phyloP scores from a whole-genome alignment of 2,797 vertebrate genomes.

The Danio tinwini region DNA sequence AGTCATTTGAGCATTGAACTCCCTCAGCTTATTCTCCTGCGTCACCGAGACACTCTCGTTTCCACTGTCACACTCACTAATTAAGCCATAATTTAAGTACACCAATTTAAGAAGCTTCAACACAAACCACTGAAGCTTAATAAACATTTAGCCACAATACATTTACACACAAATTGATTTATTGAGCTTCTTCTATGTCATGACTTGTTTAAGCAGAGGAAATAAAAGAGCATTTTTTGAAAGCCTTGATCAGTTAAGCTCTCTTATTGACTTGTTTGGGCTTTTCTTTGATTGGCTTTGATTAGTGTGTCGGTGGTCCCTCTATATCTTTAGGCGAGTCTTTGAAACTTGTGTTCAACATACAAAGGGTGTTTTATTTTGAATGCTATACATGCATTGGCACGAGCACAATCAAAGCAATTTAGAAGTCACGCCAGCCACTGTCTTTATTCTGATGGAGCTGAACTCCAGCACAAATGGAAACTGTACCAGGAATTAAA shows the following conservation, averaged over 20 bases:
- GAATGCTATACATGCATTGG: slow-evolving; percentile 57
- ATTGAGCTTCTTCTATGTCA: background rate
- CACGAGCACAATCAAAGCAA: slow-evolving; percentile 59
- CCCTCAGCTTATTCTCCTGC: slow-evolving; percentile 24
- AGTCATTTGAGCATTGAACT: slow-evolving; percentile 38
- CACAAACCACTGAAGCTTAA: slow-evolving; percentile 20
- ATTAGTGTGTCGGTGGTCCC: slow-evolving; percentile 57
- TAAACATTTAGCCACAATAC: slow-evolving; percentile 22
- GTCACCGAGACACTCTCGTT: slow-evolving; percentile 16
- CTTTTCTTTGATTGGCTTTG: slow-evolving; percentile 28
- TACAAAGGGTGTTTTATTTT: slow-evolving; percentile 59
- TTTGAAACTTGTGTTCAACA: slow-evolving; percentile 44
- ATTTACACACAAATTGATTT: slow-evolving; percentile 13
- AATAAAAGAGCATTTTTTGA: background rate
- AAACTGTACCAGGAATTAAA: slow-evolving; percentile 72
- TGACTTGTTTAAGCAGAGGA: background rate
- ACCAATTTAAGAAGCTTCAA: slow-evolving; percentile 32
- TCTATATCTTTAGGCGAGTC: slow-evolving; percentile 31
- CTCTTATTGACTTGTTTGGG: slow-evolving; percentile 22
- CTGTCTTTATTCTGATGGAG: slow-evolving; percentile 68
- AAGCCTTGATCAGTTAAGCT: slow-evolving; percentile 20
- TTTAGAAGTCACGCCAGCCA: slow-evolving; percentile 43
- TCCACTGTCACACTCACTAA: slow-evolving; percentile 28
- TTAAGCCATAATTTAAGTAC: slow-evolving; percentile 33
- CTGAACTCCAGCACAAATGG: slow-evolving; percentile 70